These are phyloP conservation scores for Philopedon plagiatum DNA, from an alignment of 2,888 invertebrate species.

Conservation along the genomic window DNA sequence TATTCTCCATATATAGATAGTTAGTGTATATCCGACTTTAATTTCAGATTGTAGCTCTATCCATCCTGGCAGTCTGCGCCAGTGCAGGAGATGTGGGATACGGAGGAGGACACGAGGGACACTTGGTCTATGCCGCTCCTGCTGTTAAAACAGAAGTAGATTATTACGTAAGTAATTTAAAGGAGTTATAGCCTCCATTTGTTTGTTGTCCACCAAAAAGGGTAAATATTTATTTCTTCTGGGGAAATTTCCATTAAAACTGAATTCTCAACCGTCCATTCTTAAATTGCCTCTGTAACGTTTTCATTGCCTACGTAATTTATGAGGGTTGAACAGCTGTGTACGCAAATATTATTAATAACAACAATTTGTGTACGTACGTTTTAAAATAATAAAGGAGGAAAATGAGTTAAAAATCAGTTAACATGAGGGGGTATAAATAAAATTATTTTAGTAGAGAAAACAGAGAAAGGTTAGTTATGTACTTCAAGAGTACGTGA, in stretches of 20 bases:
- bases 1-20: background rate
- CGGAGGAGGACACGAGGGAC: constrained; percentile 41
- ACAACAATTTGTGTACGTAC: background rate
- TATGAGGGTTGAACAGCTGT: background rate
- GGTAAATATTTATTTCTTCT: constrained; percentile 18
- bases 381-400: background rate
- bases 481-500: too few relatives aligned
- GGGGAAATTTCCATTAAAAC: constrained; percentile 13
- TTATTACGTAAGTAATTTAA: constrained; percentile 44
- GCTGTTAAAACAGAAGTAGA: constrained; percentile 41
- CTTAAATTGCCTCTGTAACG: background rate
- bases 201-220: background rate
- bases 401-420: too few relatives aligned
- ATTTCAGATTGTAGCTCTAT: constrained; percentile 47
- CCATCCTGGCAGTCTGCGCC: constrained; percentile 30
- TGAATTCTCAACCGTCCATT: background rate
- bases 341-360: background rate
- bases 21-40: background rate
- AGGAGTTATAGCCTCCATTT: background rate
- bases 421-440: too few relatives aligned
- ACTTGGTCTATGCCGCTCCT: constrained; percentile 34
- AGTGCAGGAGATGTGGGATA: constrained; percentile 38
- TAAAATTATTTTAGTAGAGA: too few relatives aligned
- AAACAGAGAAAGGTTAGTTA: too few relatives aligned
- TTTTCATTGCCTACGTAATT: background rate